Base-by-base conservation (phyloP, 2,797 vertebrate genomes). In the Nannoperca australis region DNA sequence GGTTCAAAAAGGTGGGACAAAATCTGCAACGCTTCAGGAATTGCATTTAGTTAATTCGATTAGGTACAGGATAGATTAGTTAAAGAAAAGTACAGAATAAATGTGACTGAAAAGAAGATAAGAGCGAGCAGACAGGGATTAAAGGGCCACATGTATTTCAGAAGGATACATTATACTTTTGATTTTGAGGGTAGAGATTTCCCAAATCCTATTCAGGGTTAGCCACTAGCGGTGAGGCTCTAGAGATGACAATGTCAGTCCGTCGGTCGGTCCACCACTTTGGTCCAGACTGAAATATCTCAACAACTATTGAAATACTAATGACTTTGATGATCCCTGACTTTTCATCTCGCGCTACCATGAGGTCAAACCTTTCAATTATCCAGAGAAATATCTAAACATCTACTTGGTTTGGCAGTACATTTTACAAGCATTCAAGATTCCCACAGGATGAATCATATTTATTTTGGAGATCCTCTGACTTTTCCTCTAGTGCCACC, bases 11-110 rank as follows among this genome's bases (percentile, higher is more conserved):
- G 61, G 45, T 73, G 55, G 44, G 62, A 68, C 56, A 20, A 51
- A 69, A 63, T 77, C 79, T 84, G 54, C 67, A 15, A 67, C 58
- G 50, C 27, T 76, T 66, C 22, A 61, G 55, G 40, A 74, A 73
- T 50, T 71, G 68, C 71, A 79, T 78, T 84, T 63, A 76, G 45
- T 78, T 83, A 82, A 89, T 76, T 75, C 0, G 7, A 61, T 90
- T 82, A 80, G 22, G 53, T 34, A 45, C 27, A 58, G 14, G 30
- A 70, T 2, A 71, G 69, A 73, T 17, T 14, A 49, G 32, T 66
- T 32, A 27, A 70, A 49, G 22, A 30, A 55, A 51, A 72, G 13
- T n/a, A 38, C 2, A 1, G 11, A 58, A 51, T 68, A 32, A 58
- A 49, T 22, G 36, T 17, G 15, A 44, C 2, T 66, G 40, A 59